phyloP scores from a whole-genome alignment of 1,140 invertebrate species.

The Atta texana region DNA sequence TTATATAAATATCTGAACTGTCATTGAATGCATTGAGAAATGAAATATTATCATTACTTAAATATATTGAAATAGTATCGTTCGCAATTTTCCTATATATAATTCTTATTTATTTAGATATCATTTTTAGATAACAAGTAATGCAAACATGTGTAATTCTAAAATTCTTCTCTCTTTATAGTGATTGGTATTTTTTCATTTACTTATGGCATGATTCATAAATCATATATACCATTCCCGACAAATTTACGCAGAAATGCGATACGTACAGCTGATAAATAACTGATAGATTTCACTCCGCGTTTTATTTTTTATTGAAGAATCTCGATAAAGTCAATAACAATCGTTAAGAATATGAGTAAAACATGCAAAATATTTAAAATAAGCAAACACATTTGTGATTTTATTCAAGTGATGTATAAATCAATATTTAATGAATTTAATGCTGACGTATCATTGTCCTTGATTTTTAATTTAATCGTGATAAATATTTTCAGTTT shows the following conservation, averaged over 20 bases:
- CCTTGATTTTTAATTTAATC: background rate
- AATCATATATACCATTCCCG: background rate
- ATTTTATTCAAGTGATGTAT: background rate
- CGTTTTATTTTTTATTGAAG: background rate
- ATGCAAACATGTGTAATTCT: background rate
- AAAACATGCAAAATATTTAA: background rate
- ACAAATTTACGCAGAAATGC: too few species aligned
- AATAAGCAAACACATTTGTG: background rate
- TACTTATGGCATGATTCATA: background rate
- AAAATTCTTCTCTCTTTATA: background rate
- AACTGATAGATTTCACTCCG: background rate
- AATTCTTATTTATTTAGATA: conserved; percentile 5
- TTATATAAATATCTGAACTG: too few species aligned
- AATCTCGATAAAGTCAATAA: too few species aligned
- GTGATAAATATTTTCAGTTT: background rate
- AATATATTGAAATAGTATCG: too few species aligned
- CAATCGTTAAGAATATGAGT: background rate
- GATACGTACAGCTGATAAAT: background rate
- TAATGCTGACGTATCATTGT: background rate
- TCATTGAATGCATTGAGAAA: too few species aligned
- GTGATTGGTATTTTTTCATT: conserved; percentile 13
- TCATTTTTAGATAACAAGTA: conserved; percentile 4
- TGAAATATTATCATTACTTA: too few species aligned
- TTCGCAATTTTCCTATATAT: background rate
- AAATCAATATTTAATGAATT: conserved; percentile 26